Percentiles rank a stretch among this genome's conserved stretches.
Evolutionary conservation across 2,888 invertebrate genomes (phyloP).

Genomic region (Melinaea marsaeus): DNA sequence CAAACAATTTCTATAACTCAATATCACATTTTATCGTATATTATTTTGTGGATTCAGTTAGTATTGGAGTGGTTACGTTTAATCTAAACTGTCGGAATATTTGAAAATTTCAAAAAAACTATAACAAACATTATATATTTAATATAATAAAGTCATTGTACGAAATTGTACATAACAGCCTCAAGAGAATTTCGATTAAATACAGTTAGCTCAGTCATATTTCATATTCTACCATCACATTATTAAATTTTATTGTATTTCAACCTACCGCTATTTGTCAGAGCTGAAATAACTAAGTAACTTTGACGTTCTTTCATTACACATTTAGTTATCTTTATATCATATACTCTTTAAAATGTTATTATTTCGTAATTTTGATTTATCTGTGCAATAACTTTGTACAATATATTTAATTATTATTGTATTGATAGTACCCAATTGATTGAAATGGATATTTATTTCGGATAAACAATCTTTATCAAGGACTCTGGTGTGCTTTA

Average conservation of each 20-base stretch:
- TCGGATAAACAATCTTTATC: no score
- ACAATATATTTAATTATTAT: no score
- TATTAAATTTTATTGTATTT: slow-evolving; percentile 2
- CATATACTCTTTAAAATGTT: neutral
- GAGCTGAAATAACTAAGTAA: slow-evolving; percentile 25
- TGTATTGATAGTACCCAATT: slow-evolving; percentile 34
- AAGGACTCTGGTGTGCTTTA: no score
- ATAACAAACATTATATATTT: neutral
- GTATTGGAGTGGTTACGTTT: no score
- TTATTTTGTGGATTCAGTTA: no score
- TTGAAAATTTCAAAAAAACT: slow-evolving; percentile 45
- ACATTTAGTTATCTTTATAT: slow-evolving; percentile 9
- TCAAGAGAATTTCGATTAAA: slow-evolving; percentile 1
- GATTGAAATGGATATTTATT: no score
- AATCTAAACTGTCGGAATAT: neutral
- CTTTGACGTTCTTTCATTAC: slow-evolving; percentile 21
- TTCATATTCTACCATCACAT: neutral
- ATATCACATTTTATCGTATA: no score
- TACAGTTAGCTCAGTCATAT: neutral
- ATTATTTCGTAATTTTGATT: neutral
- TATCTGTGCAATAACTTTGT: slow-evolving; percentile 11
- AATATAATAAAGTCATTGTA: neutral
- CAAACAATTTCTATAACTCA: slow-evolving; percentile 24
- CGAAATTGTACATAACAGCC: neutral
- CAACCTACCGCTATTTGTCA: slow-evolving; percentile 13